Conservation (phyloP, 1,140 invertebrate species). For the Cotesia vestalis region DNA sequence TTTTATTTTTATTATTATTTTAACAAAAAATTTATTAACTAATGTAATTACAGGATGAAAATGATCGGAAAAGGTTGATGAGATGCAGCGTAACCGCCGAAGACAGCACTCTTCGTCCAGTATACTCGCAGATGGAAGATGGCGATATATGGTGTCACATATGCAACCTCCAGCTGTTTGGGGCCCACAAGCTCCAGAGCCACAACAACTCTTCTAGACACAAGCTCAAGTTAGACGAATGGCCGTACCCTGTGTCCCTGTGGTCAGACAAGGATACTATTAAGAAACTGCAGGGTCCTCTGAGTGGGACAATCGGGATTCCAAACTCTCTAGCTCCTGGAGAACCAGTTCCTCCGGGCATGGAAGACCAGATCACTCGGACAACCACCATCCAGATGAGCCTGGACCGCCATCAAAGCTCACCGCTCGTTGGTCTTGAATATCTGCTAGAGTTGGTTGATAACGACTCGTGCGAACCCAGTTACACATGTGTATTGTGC, state of each 20-base stretch:
- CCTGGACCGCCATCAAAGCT: slow-evolving; percentile 63
- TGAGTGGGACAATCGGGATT: too few relatives aligned
- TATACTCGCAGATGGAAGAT: slow-evolving; percentile 63
- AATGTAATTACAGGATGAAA: slow-evolving; percentile 56
- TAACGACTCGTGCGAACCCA: slow-evolving; percentile 71
- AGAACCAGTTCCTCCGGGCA: slow-evolving; percentile 76
- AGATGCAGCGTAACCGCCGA: slow-evolving; percentile 63
- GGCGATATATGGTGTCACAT: slow-evolving; percentile 66
- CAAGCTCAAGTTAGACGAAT: slow-evolving; percentile 64
- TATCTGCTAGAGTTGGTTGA: slow-evolving; percentile 77
- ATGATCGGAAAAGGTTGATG: slow-evolving; percentile 63
- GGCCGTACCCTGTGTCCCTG: slow-evolving; percentile 62
- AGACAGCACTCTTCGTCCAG: slow-evolving; percentile 61
- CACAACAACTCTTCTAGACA: slow-evolving; percentile 62
- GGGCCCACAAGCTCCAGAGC: slow-evolving; percentile 61
- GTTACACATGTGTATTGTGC: slow-evolving; percentile 79
- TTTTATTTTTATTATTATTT: too few relatives aligned
- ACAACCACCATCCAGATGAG: slow-evolving; percentile 69
- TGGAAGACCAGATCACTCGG: slow-evolving; percentile 71
- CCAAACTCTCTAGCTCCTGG: slow-evolving; percentile 66
- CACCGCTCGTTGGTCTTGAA: slow-evolving; percentile 73
- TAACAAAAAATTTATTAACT: too few relatives aligned
- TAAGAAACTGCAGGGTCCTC: neutral
- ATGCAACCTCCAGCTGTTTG: slow-evolving; percentile 62
- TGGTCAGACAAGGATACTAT: slow-evolving; percentile 54